Percentiles rank a stretch among this genome's conserved stretches.
These are phyloP conservation scores for Plutella xylostella DNA, from an alignment of 2,888 invertebrate species.

Conservation along the genomic window DNA sequence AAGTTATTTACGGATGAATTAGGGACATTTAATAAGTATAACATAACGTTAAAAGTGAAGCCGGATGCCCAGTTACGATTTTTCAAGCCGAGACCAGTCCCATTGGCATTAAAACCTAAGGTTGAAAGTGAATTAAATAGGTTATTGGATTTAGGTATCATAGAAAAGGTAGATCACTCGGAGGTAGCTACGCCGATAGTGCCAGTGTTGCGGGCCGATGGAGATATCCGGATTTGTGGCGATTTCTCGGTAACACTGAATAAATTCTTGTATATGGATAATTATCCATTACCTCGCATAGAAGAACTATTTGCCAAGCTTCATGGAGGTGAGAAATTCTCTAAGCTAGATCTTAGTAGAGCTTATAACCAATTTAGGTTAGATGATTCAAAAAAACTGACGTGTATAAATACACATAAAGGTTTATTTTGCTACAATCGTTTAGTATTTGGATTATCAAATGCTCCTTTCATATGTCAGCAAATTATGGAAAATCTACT, in stretches of 20 bases:
- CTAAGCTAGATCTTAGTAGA: not conserved
- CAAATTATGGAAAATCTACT: conserved; percentile 20
- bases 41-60: not conserved
- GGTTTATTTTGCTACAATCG: conserved; percentile 20
- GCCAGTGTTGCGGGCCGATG: not conserved
- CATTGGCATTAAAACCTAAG: not conserved
- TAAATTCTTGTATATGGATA: not conserved
- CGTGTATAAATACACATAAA: conserved; percentile 20
- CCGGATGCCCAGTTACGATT: not conserved
- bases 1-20: not conserved
- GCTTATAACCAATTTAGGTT: conserved; percentile 1
- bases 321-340: conserved; percentile 1
- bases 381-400: not conserved
- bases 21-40: too few species aligned
- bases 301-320: conserved; percentile 2
- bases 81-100: not conserved
- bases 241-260: conserved; percentile 4
- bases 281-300: conserved; percentile 1
- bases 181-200: not conserved
- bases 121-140: not conserved
- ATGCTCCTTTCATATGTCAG: conserved; percentile 25
- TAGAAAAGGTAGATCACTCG: not conserved
- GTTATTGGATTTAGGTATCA: not conserved
- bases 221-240: too few species aligned
- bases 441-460: conserved; percentile 21